Evolutionary conservation across 2,113 vertebrate genomes (phyloP), one percentile per base, ranked within the genome.

Genomic region (Anoplopoma fimbria): DNA sequence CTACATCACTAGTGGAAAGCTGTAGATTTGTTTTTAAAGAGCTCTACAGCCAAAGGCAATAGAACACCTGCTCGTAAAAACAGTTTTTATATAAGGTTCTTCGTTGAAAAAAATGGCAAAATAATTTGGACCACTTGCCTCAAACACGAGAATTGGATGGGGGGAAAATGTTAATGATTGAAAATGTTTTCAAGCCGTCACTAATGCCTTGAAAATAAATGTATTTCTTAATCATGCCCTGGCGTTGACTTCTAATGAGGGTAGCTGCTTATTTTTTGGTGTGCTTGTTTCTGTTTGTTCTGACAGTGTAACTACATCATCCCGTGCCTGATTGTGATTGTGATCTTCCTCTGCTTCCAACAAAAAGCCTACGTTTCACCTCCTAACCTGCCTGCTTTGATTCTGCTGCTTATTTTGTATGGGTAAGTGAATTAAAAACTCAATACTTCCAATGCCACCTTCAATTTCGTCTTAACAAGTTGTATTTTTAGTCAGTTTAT

Each of bases 281-380:
- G 74, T 67, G 3, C 19, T 6, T 72, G 21, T 80, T 13, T 67
- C 0, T 72, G n/a, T 62, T 60, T 77, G 17, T 87, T 38, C 77
- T 47, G 57, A 85, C 81, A 99, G 98, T 99, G 98, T 87, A 99
- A 99, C 95, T 99, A 99, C 77, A 90, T 97, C 67, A 81, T 99
- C 61, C 97, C 98, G 1, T 98, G 97, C 49, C 86, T 97, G 0
- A 93, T 99, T 65, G 97, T 99, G 69, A 94, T 99, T n/a, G 86
- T 97, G 90, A 99, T 99, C 93, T 99, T 99, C 95, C 94, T 99
- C 92, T 96, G 96, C 94, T 99, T 99, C 93, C 98, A 99, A 92
- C 97, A 98, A 95, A 96, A 99, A 90, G 95, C 98, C 9, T 99
- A 99, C 0, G 98, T 99, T 69, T 99, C 98, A 2, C 96, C 96